These are phyloP conservation scores for Dinoponera quadriceps DNA, from an alignment of 1,140 invertebrate genomes.

Conservation along the genomic window DNA sequence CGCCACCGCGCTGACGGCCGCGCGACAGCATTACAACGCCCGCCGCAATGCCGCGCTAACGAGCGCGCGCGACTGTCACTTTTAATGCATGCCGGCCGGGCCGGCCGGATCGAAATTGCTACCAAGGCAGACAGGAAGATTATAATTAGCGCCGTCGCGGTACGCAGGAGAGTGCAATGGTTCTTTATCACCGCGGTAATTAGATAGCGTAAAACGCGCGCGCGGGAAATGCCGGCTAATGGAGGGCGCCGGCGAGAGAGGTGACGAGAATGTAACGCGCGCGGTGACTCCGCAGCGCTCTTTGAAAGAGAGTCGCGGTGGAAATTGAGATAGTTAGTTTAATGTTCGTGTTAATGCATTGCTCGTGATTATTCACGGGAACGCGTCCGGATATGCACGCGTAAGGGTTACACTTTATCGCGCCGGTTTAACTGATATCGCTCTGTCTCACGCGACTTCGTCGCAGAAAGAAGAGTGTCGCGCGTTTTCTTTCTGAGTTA, in stretches of 20 bases:
- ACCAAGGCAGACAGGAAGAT: slow-evolving; percentile 53
- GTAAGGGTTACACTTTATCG: no score
- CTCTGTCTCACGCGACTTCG: no score
- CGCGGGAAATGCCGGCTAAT: slow-evolving; percentile 19
- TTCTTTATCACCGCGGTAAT: slow-evolving; percentile 41
- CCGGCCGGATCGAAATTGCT: slow-evolving; percentile 38
- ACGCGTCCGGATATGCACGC: no score
- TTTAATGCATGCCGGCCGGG: neutral
- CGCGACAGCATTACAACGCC: neutral
- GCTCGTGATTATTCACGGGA: no score
- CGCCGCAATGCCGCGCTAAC: slow-evolving; percentile 9
- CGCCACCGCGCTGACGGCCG: neutral
- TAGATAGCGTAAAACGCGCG: slow-evolving; percentile 32
- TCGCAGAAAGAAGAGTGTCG: no score
- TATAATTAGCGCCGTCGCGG: slow-evolving; percentile 28
- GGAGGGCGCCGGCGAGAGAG: neutral
- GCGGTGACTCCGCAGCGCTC: neutral
- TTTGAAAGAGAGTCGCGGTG: neutral
- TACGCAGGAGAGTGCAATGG: slow-evolving; percentile 10
- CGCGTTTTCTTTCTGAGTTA: no score
- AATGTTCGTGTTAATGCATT: neutral
- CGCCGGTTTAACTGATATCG: no score
- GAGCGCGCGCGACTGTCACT: slow-evolving; percentile 28
- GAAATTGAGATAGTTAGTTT: neutral
- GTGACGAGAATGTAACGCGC: slow-evolving; percentile 23